These are phyloP conservation scores for Mareca penelope DNA, from an alignment of 2,797 vertebrate genomes.

Conservation along the genomic window DNA sequence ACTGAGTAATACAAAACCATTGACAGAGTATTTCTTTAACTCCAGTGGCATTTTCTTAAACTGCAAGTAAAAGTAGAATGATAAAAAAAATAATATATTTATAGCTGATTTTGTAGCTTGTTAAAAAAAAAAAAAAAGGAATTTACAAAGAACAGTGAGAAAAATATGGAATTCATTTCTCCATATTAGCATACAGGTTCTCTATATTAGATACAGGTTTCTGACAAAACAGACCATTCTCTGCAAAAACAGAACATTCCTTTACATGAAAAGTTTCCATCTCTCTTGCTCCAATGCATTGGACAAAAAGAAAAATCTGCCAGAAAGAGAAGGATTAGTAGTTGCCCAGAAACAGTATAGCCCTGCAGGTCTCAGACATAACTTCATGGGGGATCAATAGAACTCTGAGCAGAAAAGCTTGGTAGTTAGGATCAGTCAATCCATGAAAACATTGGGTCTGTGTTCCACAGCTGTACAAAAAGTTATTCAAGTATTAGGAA, in stretches of 20 bases:
- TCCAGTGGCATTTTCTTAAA: neutral
- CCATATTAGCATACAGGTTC: neutral
- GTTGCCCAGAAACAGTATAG: neutral
- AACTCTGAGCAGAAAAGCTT: neutral
- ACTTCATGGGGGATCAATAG: neutral
- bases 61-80: neutral
- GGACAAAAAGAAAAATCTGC: neutral
- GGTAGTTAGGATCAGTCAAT: neutral
- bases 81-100: neutral
- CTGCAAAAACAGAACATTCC: neutral
- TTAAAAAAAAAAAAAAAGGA: neutral
- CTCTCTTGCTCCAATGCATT: neutral
- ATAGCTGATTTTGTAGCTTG: neutral
- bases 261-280: neutral
- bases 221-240: neutral
- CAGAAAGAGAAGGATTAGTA: neutral
- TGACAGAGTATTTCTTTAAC: neutral
- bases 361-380: neutral
- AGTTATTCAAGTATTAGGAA: neutral
- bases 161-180: neutral
- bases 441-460: neutral
- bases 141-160: neutral
- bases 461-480: neutral
- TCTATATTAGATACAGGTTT: neutral
- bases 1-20: neutral